A percentile compares a stretch with the other conserved stretches of the same genome.
phyloP scores from a whole-genome alignment of 1,140 invertebrate genomes.

The Magallana ariakensis region DNA sequence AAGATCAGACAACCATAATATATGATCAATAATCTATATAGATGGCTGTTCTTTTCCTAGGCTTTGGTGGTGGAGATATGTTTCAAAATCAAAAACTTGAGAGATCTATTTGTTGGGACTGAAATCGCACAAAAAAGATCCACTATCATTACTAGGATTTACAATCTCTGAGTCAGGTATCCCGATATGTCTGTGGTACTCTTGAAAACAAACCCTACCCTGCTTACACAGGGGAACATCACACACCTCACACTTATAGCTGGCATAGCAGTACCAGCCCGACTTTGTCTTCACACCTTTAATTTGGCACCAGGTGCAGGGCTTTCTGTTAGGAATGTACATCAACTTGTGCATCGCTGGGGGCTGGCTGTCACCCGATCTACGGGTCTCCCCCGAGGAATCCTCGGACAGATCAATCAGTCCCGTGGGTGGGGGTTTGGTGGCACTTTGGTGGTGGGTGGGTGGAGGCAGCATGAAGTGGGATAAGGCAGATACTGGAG shows the following conservation, averaged over 20 bases:
- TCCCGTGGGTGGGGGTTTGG: not conserved
- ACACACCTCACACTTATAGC: conserved; percentile 44
- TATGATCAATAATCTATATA: no score
- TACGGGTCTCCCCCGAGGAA: not conserved
- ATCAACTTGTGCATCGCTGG: not conserved
- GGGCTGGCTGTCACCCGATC: not conserved
- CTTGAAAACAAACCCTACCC: conserved; percentile 37
- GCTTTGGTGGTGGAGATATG: not conserved
- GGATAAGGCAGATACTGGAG: not conserved
- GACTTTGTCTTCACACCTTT: conserved; percentile 49
- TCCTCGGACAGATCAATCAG: conserved; percentile 12
- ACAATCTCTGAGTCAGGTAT: conserved; percentile 26
- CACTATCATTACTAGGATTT: not conserved
- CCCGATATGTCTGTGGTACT: conserved; percentile 48
- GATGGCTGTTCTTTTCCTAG: not conserved
- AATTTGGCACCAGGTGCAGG: conserved; percentile 41
- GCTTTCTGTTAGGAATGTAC: conserved; percentile 37
- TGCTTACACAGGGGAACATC: conserved; percentile 49
- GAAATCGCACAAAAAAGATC: not conserved
- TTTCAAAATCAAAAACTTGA: not conserved
- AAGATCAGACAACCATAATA: no score
- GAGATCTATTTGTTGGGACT: not conserved
- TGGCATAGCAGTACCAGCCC: conserved; percentile 46
- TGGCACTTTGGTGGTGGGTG: not conserved
- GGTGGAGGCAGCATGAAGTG: not conserved